Evolutionary conservation across 1,140 invertebrate genomes (phyloP), one percentile per base, ranked within the genome.

Genomic region (Teleopsis dalmanni): DNA sequence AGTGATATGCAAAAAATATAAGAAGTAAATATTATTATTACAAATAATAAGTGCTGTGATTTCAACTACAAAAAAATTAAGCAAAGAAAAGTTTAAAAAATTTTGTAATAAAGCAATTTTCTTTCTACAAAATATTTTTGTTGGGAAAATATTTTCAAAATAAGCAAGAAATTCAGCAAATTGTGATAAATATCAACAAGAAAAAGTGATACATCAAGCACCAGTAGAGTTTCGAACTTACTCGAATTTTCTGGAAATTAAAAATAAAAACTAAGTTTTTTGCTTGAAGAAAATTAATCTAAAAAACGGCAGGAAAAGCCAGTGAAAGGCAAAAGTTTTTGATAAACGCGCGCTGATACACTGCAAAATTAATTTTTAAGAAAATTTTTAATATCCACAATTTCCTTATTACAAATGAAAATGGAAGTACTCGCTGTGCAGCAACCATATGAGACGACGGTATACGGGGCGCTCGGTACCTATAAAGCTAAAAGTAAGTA

Each of bases 361-460:
- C 22, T 22, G 36, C 27, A 27, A 25, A 31, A 43, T 43, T 43
- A 25, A 21, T 21, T 43, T 27, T n/a, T n/a, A 18, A 37, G 11
- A 42, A 43, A 13, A 22, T 46, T 46, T 16, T 25, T 46, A 8
- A 29, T 27, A 25, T 31, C 44, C 38, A 37, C 37, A 40, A 43
- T 31, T n/a, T 13, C 18, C 22, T 22, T 36, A 46, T 22, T 35
- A 54, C 56, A 54, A 60, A 70, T 70, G 64, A 70, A 70, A 70
- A 70, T 70, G 67, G 66, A 70, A 62, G 62, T 70, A 47, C 62
- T 70, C 46, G 55, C 66, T 44, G 62, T 64, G 50, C 66, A 65
- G 49, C 57, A 54, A 42, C 52, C 51, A 43, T 56, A 54, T 38
- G 52, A 56, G 42, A 37, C 48, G 29, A 23, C 55, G 33, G 58